Conservation (phyloP, 2,888 invertebrate genomes). For the Pycnomerus fuliginosus region DNA sequence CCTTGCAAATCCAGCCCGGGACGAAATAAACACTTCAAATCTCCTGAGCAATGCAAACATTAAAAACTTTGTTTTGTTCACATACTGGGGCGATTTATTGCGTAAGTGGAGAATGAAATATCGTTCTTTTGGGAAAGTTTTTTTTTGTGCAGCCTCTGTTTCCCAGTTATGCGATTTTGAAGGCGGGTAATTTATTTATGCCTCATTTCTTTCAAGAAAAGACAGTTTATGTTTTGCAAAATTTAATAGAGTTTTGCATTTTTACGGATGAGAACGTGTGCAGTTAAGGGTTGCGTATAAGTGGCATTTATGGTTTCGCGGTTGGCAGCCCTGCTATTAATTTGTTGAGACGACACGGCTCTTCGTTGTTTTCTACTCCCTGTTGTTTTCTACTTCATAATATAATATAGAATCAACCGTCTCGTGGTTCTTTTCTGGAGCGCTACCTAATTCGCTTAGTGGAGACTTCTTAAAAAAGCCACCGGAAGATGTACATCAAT, state of each 20-base stretch:
- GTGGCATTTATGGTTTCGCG: not conserved
- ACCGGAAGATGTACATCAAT: too few relatives aligned
- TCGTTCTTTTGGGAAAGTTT: constrained; percentile 11
- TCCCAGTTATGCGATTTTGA: constrained; percentile 10
- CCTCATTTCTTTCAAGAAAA: not conserved
- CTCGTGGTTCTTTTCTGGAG: too few relatives aligned
- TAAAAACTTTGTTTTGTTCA: constrained; percentile 11
- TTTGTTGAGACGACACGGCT: too few relatives aligned
- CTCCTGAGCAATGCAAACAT: constrained; percentile 5
- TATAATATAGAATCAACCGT: too few relatives aligned
- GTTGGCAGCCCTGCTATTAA: not conserved
- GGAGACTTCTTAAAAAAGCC: too few relatives aligned
- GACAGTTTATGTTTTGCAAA: not conserved
- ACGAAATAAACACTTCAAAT: too few relatives aligned
- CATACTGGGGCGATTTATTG: constrained; percentile 11
- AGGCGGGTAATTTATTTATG: constrained; percentile 7
- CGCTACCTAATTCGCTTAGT: too few relatives aligned
- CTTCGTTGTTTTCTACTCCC: too few relatives aligned
- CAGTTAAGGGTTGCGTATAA: not conserved
- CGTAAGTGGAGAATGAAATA: constrained; percentile 8
- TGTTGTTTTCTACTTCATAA: too few relatives aligned
- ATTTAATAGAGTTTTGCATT: not conserved
- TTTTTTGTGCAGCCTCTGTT: constrained; percentile 8
- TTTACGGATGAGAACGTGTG: not conserved
- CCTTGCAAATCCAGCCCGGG: too few relatives aligned